Conservation (phyloP, 2,113 vertebrate species). For the Turnix velox region DNA sequence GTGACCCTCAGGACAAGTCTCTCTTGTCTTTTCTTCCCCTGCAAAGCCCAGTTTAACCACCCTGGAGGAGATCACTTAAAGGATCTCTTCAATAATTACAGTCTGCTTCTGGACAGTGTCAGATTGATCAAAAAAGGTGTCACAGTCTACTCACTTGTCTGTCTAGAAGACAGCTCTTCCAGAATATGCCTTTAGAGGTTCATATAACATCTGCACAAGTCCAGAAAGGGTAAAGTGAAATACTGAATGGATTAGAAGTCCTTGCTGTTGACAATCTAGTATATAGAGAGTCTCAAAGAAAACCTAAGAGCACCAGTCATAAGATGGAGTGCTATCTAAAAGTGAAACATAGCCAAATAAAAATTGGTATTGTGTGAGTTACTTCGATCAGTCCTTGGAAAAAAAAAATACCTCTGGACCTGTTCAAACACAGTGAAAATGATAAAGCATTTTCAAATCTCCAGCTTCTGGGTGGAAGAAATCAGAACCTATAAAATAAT, state of each 20-base stretch:
- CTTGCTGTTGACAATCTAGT: not conserved
- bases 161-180: not conserved
- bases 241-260: not conserved
- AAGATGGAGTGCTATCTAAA: constrained; percentile 26
- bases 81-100: not conserved
- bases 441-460: not conserved
- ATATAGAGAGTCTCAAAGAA: not conserved
- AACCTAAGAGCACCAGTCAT: not conserved
- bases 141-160: not conserved
- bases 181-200: not conserved
- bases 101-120: not conserved
- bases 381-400: not conserved
- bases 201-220: not conserved
- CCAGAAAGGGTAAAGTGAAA: not conserved
- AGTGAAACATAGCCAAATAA: constrained; percentile 6
- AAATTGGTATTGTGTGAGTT: not conserved
- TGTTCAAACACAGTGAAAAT: not conserved
- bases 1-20: not conserved
- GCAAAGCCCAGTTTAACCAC: not conserved
- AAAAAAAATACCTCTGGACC: not conserved
- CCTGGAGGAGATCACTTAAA: not conserved
- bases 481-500: not conserved
- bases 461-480: not conserved
- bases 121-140: not conserved
- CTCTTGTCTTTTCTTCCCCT: not conserved